Conservation (phyloP, 2,888 invertebrate species). For the Drosophila quinaria region DNA sequence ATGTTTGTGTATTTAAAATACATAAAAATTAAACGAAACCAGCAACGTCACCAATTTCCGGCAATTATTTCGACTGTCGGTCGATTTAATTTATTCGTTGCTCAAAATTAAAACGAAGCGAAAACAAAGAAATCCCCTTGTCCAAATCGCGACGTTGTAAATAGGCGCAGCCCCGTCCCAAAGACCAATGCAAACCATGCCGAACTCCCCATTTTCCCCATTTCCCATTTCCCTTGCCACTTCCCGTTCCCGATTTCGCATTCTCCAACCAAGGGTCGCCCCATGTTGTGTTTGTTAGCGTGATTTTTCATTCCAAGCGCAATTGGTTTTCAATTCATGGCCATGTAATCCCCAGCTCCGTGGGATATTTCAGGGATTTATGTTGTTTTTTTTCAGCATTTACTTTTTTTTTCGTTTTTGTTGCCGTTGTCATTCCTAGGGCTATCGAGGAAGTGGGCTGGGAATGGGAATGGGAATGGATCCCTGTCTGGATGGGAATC, state of each 20-base stretch:
- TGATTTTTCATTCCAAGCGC: slow-evolving; percentile 81
- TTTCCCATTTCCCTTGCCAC: slow-evolving; percentile 6
- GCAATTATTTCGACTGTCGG: slow-evolving; percentile 80
- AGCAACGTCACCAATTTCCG: slow-evolving; percentile 74
- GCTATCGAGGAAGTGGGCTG: slow-evolving; percentile 17
- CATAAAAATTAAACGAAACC: slow-evolving; percentile 20
- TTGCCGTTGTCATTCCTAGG: slow-evolving; percentile 35
- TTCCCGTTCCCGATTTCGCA: slow-evolving; percentile 9
- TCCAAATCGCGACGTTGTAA: slow-evolving; percentile 68
- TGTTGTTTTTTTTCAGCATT: slow-evolving; percentile 60
- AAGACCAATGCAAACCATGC: not conserved
- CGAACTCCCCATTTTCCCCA: slow-evolving; percentile 4
- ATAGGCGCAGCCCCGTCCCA: slow-evolving; percentile 53
- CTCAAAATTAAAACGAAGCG: slow-evolving; percentile 74
- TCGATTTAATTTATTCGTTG: slow-evolving; percentile 79
- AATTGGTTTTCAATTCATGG: slow-evolving; percentile 82
- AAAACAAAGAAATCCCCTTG: slow-evolving; percentile 79
- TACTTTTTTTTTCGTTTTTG: slow-evolving; percentile 10
- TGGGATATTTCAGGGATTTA: slow-evolving; percentile 82
- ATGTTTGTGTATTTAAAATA: slow-evolving; percentile 18
- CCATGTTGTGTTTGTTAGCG: slow-evolving; percentile 67
- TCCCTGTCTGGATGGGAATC: slow-evolving; percentile 29
- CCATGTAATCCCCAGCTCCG: slow-evolving; percentile 80
- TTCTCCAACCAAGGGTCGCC: slow-evolving; percentile 12
- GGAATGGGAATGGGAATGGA: slow-evolving; percentile 10